Evolutionary conservation across 2,888 invertebrate species (phyloP).

Genomic region (Coleophora flavipennella): DNA sequence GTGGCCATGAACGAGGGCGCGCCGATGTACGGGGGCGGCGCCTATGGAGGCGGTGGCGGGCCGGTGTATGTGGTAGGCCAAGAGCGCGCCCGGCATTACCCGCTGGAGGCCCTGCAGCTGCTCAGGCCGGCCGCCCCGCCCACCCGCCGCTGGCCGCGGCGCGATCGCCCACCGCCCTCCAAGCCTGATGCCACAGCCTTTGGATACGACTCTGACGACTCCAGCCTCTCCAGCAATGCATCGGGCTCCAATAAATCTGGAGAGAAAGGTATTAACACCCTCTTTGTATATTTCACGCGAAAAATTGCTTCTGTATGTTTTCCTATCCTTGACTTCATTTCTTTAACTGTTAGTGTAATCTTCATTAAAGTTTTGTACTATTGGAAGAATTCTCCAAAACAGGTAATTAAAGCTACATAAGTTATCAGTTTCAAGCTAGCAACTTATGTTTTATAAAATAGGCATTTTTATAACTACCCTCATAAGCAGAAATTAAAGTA

Average conservation of each 20-base stretch:
- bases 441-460: too few species aligned
- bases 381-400: too few species aligned
- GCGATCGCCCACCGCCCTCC: slow-evolving; percentile 24
- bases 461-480: too few species aligned
- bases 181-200: slow-evolving; percentile 49
- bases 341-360: too few species aligned
- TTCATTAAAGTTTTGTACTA: too few species aligned
- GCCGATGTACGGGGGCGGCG: slow-evolving; percentile 50
- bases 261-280: slow-evolving; percentile 42
- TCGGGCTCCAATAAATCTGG: slow-evolving; percentile 60
- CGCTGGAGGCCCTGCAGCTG: slow-evolving; percentile 42
- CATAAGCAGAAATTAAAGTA: too few species aligned
- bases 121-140: slow-evolving; percentile 27
- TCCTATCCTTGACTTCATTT: too few species aligned
- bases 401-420: too few species aligned
- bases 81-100: slow-evolving; percentile 47
- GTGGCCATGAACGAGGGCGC: slow-evolving; percentile 54
- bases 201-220: slow-evolving; percentile 63
- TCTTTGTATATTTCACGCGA: too few species aligned
- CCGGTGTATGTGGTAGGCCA: slow-evolving; percentile 42
- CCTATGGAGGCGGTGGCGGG: slow-evolving; percentile 42
- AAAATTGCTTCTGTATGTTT: too few species aligned
- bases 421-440: too few species aligned
- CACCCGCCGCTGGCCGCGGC: slow-evolving; percentile 4
- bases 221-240: slow-evolving; percentile 64